Evolutionary conservation across 1,140 invertebrate species (phyloP).

Genomic region (Chionoecetes opilio): DNA sequence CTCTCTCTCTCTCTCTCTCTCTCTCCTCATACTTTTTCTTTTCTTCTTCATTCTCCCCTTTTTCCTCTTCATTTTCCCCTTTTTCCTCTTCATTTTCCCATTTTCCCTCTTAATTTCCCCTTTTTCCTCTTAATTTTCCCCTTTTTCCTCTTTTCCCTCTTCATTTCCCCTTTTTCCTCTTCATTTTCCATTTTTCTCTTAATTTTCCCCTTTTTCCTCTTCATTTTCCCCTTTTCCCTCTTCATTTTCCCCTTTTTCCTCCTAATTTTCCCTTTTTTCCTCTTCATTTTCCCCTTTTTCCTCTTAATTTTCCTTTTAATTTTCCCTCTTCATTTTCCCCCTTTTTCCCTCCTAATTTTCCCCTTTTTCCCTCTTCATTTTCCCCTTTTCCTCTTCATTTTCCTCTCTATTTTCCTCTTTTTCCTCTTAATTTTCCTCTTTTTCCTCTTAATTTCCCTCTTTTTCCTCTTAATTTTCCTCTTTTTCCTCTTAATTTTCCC

Average conservation of each 20-base stretch:
- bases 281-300: not conserved
- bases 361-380: not conserved
- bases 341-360: too few relatives aligned
- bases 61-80: too few relatives aligned
- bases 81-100: not conserved
- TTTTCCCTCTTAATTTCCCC: too few relatives aligned
- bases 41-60: not conserved
- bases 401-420: not conserved
- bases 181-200: not conserved
- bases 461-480: not conserved
- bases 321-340: not conserved
- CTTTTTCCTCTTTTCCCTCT: not conserved
- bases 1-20: constrained; percentile 38
- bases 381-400: not conserved
- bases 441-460: not conserved
- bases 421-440: not conserved
- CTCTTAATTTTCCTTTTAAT: not conserved
- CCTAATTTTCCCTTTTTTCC: too few relatives aligned
- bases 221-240: too few relatives aligned
- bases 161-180: not conserved
- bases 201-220: too few relatives aligned
- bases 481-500: too few relatives aligned
- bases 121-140: not conserved
- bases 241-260: too few relatives aligned
- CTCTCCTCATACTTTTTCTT: not conserved